A percentile compares a stretch with the other conserved stretches of the same genome.
These are phyloP conservation scores for Caenorhabditis inopinata DNA, from an alignment of 1,140 invertebrate genomes.

Conservation along the genomic window DNA sequence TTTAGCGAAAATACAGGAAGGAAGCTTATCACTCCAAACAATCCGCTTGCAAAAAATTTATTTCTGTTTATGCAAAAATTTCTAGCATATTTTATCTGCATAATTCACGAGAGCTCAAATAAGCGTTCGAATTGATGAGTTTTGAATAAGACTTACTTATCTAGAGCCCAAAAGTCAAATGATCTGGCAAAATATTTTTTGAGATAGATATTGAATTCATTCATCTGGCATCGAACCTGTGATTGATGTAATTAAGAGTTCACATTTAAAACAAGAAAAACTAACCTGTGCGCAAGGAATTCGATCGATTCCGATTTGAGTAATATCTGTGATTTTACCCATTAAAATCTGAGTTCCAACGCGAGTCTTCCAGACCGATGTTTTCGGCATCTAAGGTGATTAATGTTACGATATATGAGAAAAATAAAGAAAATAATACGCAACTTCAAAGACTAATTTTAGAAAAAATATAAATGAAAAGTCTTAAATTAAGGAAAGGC, in stretches of 20 bases:
- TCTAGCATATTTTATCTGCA: too few relatives aligned
- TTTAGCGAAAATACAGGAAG: too few relatives aligned
- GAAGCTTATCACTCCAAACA: too few relatives aligned
- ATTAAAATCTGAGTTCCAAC: constrained; percentile 52
- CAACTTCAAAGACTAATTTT: too few relatives aligned
- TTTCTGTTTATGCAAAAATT: too few relatives aligned
- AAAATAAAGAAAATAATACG: too few relatives aligned
- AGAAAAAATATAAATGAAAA: too few relatives aligned
- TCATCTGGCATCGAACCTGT: constrained; percentile 56
- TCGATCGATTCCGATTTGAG: constrained; percentile 55
- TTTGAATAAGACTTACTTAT: constrained; percentile 30
- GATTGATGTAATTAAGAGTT: too few relatives aligned
- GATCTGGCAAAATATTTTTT: constrained; percentile 54
- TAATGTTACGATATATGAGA: not conserved
- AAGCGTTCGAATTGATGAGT: not conserved
- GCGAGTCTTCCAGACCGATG: constrained; percentile 23
- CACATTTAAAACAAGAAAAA: not conserved
- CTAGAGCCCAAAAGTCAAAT: constrained; percentile 59
- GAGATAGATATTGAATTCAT: constrained; percentile 58
- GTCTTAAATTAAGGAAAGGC: too few relatives aligned
- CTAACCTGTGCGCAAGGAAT: constrained; percentile 52
- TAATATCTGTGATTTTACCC: constrained; percentile 58
- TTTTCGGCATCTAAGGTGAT: constrained; percentile 27
- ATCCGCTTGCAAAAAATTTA: too few relatives aligned
- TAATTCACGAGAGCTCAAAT: too few relatives aligned